phyloP scores from a whole-genome alignment of 2,888 invertebrate genomes.

The Ormia ochracea region DNA sequence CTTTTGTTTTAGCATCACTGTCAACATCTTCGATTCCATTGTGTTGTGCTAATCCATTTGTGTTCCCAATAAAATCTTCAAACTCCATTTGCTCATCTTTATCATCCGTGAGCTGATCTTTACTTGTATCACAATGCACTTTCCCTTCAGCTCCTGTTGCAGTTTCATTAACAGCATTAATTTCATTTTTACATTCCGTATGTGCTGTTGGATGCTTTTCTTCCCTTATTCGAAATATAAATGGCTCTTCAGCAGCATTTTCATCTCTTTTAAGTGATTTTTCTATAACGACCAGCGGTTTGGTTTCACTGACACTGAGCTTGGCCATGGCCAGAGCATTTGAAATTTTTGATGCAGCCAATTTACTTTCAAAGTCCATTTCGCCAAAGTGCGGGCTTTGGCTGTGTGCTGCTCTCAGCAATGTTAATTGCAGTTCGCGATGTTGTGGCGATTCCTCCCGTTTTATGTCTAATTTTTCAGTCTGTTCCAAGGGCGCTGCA shows the following conservation, averaged over 20 bases:
- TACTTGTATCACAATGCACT: conserved; percentile 9
- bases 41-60: conserved; percentile 57
- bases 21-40: conserved; percentile 64
- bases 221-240: conserved; percentile 7
- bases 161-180: neutral
- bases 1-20: conserved; percentile 68
- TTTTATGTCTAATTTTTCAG: conserved; percentile 73
- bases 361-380: conserved; percentile 75
- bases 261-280: conserved; percentile 37
- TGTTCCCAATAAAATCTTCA: conserved; percentile 56
- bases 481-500: conserved; percentile 72
- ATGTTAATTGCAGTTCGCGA: conserved; percentile 68
- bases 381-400: conserved; percentile 66
- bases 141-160: neutral
- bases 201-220: conserved; percentile 10
- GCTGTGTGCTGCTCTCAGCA: conserved; percentile 68
- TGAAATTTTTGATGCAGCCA: conserved; percentile 75
- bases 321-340: conserved; percentile 69
- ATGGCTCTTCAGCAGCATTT: conserved; percentile 1
- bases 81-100: conserved; percentile 51
- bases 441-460: conserved; percentile 73
- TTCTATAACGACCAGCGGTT: conserved; percentile 21
- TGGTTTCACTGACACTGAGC: conserved; percentile 52
- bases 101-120: conserved; percentile 18
- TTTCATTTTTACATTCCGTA: neutral